Evolutionary conservation across 2,797 vertebrate species (phyloP).

Genomic region (Oophaga sylvatica): DNA sequence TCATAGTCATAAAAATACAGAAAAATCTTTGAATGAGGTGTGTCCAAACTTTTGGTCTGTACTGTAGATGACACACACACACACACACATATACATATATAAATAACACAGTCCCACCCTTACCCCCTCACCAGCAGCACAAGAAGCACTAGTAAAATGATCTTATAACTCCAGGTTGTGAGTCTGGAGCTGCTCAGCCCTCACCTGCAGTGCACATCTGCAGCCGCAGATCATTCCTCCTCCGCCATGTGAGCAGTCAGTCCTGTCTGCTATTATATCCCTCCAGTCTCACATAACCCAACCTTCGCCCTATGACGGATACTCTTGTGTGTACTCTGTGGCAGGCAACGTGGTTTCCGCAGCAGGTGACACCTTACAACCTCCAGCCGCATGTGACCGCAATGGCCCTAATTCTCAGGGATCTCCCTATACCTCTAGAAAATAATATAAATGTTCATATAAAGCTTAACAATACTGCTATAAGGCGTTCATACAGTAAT

Average conservation of each 20-base stretch:
- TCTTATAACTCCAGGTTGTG: no score
- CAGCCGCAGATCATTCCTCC: not conserved
- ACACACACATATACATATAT: no score
- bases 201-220: not conserved
- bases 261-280: not conserved
- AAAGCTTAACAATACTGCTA: not conserved
- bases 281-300: not conserved
- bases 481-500: not conserved
- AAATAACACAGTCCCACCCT: no score
- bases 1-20: no score
- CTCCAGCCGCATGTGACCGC: not conserved
- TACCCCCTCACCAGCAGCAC: no score
- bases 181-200: not conserved
- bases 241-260: not conserved
- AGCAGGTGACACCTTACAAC: not conserved
- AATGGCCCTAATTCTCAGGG: not conserved
- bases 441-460: not conserved
- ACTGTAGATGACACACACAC: no score
- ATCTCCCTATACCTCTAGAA: no score
- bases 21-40: no score
- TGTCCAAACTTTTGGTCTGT: no score
- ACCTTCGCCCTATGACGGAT: constrained; percentile 3
- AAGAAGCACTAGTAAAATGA: no score
- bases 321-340: not conserved
- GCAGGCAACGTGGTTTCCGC: not conserved